Conservation (phyloP, 2,797 vertebrate species). For the Tokudaia tokunoshimensis region DNA sequence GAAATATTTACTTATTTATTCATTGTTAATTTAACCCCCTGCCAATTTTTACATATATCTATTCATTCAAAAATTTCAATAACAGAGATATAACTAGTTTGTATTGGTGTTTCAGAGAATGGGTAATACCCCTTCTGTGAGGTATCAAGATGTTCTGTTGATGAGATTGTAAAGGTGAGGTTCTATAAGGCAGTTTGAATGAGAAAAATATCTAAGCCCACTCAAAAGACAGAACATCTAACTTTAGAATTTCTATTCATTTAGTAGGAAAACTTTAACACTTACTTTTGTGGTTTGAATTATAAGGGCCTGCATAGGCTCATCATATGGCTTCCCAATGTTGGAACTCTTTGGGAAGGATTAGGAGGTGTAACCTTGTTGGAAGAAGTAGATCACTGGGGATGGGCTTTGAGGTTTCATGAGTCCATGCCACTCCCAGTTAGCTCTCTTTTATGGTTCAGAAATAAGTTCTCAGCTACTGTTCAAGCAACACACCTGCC, state of each 20-base stretch:
- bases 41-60: background rate
- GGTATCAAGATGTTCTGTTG: background rate
- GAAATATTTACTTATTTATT: background rate
- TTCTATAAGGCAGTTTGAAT: background rate
- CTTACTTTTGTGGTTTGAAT: background rate
- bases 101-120: background rate
- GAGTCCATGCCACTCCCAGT: too few species aligned
- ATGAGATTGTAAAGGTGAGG: background rate
- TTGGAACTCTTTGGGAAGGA: background rate
- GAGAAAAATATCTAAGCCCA: background rate
- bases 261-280: background rate
- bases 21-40: background rate
- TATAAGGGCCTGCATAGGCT: background rate
- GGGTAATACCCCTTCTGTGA: too few species aligned
- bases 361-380: background rate
- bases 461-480: background rate
- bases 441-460: background rate
- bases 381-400: background rate
- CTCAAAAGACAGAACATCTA: background rate
- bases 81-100: background rate
- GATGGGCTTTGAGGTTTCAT: background rate
- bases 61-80: background rate
- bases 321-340: background rate
- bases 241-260: too few species aligned
- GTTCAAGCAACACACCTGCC: background rate